phyloP scores from a whole-genome alignment of 2,888 invertebrate species.

The Microplitis manilae region DNA sequence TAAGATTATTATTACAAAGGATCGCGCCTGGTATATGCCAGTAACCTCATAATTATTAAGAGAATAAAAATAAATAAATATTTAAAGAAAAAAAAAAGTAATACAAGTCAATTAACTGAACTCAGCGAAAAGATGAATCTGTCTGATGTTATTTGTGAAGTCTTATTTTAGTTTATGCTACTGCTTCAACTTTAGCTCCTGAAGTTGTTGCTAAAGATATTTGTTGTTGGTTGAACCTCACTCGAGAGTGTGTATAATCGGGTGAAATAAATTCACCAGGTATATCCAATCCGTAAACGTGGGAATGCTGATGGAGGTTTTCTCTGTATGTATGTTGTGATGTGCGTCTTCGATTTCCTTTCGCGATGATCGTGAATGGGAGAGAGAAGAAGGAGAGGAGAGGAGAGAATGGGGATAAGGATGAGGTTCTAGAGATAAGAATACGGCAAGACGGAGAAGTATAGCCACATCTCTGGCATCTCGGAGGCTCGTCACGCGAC shows the following conservation, averaged over 20 bases:
- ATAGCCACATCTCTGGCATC: slow-evolving; percentile 9
- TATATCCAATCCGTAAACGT: slow-evolving; percentile 19
- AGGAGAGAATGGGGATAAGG: background rate
- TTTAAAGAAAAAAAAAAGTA: background rate
- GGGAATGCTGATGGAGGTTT: slow-evolving; percentile 12
- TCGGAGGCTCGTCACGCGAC: slow-evolving; percentile 60
- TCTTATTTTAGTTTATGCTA: background rate
- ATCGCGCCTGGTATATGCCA: background rate
- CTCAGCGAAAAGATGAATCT: background rate
- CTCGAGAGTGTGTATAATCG: background rate
- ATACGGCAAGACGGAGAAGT: slow-evolving; percentile 12
- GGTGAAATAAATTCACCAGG: background rate
- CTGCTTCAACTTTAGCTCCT: background rate
- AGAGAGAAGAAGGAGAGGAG: background rate
- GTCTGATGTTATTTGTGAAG: background rate
- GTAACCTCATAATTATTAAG: background rate
- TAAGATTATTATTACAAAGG: background rate
- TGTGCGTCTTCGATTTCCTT: slow-evolving; percentile 15
- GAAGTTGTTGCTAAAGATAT: background rate
- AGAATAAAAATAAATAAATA: slow-evolving; percentile 1
- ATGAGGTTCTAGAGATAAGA: background rate
- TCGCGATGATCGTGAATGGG: slow-evolving; percentile 19
- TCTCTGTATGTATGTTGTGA: background rate
- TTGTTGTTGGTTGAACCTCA: background rate
- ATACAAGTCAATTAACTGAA: background rate